Percentiles rank a stretch among this genome's conserved stretches.
phyloP scores from a whole-genome alignment of 2,888 invertebrate species.

The Rhamnusium bicolor region DNA sequence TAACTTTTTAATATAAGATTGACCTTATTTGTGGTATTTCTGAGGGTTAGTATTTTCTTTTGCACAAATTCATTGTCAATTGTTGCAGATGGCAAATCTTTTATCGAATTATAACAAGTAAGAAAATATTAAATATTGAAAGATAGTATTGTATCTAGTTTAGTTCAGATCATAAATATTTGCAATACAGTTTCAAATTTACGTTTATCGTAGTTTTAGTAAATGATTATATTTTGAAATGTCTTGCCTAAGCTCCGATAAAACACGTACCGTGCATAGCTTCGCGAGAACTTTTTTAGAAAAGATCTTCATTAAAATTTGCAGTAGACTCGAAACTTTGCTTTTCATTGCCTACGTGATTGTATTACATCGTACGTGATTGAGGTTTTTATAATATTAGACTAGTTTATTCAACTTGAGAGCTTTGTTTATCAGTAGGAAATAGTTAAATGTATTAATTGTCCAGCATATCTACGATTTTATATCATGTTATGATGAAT shows the following conservation, averaged over 20 bases:
- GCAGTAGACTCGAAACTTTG: background rate
- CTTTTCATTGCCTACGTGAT: background rate
- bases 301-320: background rate
- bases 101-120: too few species aligned
- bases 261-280: background rate
- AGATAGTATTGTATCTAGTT: too few species aligned
- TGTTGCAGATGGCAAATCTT: too few species aligned
- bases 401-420: background rate
- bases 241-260: background rate
- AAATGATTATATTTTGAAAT: background rate
- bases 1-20: too few species aligned
- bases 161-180: background rate
- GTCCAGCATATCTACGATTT: too few species aligned
- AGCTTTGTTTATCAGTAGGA: background rate
- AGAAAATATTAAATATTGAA: too few species aligned
- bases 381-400: background rate
- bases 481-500: too few species aligned
- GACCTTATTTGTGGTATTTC: too few species aligned
- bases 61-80: too few species aligned
- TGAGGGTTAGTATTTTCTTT: too few species aligned
- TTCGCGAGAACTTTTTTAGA: background rate
- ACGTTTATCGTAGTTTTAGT: background rate
- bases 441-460: too few species aligned
- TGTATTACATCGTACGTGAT: background rate
- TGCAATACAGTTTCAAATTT: background rate